Base-by-base conservation (phyloP, 2,888 invertebrate species). In the Acanthosoma haemorrhoidale region DNA sequence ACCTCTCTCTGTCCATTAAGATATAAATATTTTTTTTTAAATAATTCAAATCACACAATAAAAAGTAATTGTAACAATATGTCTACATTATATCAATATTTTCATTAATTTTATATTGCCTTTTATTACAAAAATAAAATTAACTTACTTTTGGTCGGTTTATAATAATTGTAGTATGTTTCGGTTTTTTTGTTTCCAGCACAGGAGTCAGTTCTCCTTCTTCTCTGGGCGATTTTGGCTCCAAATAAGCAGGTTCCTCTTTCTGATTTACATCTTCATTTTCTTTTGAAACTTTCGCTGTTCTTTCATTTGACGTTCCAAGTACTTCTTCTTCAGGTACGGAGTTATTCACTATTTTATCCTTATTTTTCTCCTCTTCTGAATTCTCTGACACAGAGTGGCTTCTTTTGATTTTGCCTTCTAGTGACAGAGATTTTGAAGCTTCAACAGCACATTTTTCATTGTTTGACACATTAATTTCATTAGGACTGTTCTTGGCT, bases 281-380 rank as follows among this genome's bases (percentile, higher is more conserved):
- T 16, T 68, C 70, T 43, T 70, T 72, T 13, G 41, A n/a, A 36
- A 67, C 43, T 15, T 57, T 51, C 3, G 72, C 72, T 25, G 72
- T 70, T 31, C 72, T 29, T 38, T 72, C 72, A 58, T 71, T 72
- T 38, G 70, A 59, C 39, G 69, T 72, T 39, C 69, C 70, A 13
- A 64, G 70, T 8, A 72, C 69, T 25, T 72, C 68, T 13, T 70
- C 70, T 34, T 58, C 63, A 2, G 18, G 21, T 15, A 51, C 18
- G n/a, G 31, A 1, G 2, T n/a, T 9, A 31, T 31, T 11, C 15
- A 57, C 51, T 34, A 18, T 2, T 13, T 57, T 67, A 15, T 43
- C 34, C 21, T 67, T 57, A 13, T 31, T 34, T 57, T 67, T 67
- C 11, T 15, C 43, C 0, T 57, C 57, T 2, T 57, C 67, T 5